Percentiles rank a stretch among this genome's conserved stretches.
Evolutionary conservation across 1,140 invertebrate genomes (phyloP).

Genomic region (Whitmania pigra): DNA sequence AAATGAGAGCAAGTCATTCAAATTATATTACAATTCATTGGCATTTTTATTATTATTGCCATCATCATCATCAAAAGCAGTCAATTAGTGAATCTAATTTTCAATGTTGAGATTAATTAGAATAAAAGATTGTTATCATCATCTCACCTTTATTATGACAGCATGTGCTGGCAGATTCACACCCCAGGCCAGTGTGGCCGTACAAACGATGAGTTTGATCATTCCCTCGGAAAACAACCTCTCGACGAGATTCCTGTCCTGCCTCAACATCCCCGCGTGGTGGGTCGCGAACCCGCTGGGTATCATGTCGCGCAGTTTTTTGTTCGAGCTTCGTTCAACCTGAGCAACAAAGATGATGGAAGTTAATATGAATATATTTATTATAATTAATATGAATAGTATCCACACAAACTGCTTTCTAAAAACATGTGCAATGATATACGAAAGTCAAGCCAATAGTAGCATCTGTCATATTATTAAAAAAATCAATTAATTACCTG

Average conservation of each 20-base stretch:
- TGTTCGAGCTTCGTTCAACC: slow-evolving; percentile 52
- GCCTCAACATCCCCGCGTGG: slow-evolving; percentile 84
- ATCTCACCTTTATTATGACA: slow-evolving; percentile 75
- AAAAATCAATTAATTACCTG: neutral
- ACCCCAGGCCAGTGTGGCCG: slow-evolving; percentile 96
- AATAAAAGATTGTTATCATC: neutral
- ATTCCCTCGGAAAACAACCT: slow-evolving; percentile 56
- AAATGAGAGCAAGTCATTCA: too few relatives aligned
- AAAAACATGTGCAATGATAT: too few relatives aligned
- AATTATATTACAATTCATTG: too few relatives aligned
- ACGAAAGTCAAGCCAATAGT: too few relatives aligned
- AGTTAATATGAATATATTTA: too few relatives aligned
- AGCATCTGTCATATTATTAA: too few relatives aligned
- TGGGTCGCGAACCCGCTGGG: slow-evolving; percentile 79
- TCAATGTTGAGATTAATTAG: too few relatives aligned
- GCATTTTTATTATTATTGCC: too few relatives aligned
- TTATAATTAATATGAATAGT: neutral
- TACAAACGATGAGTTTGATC: slow-evolving; percentile 87
- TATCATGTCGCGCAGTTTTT: slow-evolving; percentile 54
- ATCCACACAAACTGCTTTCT: too few relatives aligned
- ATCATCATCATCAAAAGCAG: too few relatives aligned
- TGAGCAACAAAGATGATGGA: slow-evolving; percentile 30
- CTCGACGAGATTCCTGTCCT: slow-evolving; percentile 56
- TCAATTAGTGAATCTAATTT: too few relatives aligned
- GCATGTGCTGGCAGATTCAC: slow-evolving; percentile 96